Evolutionary conservation across 2,888 invertebrate species (phyloP).

Genomic region (Nymphalis polychloros): DNA sequence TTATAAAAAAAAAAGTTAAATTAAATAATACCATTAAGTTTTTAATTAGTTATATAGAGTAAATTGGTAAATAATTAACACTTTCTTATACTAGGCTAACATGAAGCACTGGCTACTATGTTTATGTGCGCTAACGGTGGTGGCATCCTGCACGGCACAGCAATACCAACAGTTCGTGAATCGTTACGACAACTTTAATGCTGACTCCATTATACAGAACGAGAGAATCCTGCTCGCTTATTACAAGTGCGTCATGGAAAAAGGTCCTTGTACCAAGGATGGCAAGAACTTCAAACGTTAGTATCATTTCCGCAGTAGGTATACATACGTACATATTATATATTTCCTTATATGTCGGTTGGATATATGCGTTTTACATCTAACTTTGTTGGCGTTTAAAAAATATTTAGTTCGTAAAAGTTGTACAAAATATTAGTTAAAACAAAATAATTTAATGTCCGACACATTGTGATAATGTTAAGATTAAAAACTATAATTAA

Average conservation of each 20-base stretch:
- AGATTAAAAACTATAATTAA: too few species aligned
- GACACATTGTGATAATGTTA: too few species aligned
- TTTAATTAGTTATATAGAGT: too few species aligned
- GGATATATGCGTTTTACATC: not conserved
- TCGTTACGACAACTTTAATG: conserved; percentile 73
- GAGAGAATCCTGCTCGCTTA: conserved; percentile 74
- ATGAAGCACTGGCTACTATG: conserved; percentile 61
- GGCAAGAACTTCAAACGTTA: conserved; percentile 76
- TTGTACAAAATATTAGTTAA: too few species aligned
- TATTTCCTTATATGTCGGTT: too few species aligned
- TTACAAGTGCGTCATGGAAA: conserved; percentile 78
- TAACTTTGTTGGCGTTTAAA: not conserved
- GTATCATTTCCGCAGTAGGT: conserved; percentile 39
- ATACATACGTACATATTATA: too few species aligned
- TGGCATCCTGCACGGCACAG: conserved; percentile 59
- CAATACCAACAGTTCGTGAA: conserved; percentile 51
- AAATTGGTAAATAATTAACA: not conserved
- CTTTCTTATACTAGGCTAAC: conserved; percentile 45
- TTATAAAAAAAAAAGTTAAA: too few species aligned
- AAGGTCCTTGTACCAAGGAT: conserved; percentile 75
- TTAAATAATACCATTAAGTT: too few species aligned
- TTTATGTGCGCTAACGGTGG: conserved; percentile 63
- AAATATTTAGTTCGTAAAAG: too few species aligned
- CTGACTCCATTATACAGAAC: conserved; percentile 72
- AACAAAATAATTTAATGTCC: too few species aligned